Percentiles rank a stretch among this genome's conserved stretches.
Conservation (phyloP, 2,888 invertebrate species). For the Clistopyga incitator region DNA sequence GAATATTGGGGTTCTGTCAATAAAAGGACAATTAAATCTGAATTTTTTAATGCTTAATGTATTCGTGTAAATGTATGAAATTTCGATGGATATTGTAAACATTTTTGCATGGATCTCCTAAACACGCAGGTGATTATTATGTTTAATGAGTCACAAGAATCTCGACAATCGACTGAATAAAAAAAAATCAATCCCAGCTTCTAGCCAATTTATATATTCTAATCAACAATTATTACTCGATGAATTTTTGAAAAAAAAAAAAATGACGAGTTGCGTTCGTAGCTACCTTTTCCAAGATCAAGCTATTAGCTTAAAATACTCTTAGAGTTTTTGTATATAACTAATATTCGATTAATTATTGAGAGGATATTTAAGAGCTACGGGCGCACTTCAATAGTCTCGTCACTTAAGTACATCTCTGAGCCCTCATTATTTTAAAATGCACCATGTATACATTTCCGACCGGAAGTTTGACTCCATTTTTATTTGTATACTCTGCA, state of each 20-base stretch:
- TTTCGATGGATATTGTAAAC: neutral
- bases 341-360: conserved; percentile 26
- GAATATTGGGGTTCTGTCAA: too few relatives aligned
- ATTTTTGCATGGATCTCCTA: neutral
- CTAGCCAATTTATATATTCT: neutral
- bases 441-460: too few relatives aligned
- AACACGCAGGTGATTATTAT: neutral
- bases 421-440: conserved; percentile 14
- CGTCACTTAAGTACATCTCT: conserved; percentile 2
- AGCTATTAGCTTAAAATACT: conserved; percentile 50
- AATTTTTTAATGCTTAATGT: too few relatives aligned
- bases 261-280: conserved; percentile 29
- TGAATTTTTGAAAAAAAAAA: conserved; percentile 8
- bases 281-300: conserved; percentile 39
- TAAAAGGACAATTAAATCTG: too few relatives aligned
- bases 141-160: neutral
- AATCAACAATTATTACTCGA: conserved; percentile 8
- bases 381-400: conserved; percentile 10
- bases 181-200: neutral
- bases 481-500: too few relatives aligned
- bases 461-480: too few relatives aligned
- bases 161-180: neutral
- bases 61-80: too few relatives aligned
- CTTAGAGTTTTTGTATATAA: conserved; percentile 61
- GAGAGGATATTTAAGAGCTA: conserved; percentile 24